phyloP scores from a whole-genome alignment of 2,888 invertebrate genomes.

The Anodontia alba region DNA sequence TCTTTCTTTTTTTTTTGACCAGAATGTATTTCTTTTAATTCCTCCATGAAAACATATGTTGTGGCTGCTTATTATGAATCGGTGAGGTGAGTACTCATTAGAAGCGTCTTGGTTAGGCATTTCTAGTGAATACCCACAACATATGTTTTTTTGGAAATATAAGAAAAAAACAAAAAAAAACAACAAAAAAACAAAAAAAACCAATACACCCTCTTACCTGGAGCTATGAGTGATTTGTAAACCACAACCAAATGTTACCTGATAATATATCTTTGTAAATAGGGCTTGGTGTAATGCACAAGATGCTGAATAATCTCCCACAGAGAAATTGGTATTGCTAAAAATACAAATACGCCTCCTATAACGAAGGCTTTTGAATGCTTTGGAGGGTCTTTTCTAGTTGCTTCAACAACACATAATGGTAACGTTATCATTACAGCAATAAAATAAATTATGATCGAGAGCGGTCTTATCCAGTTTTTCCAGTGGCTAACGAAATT shows the following conservation, averaged over 20 bases:
- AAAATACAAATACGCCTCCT: slow-evolving; percentile 95
- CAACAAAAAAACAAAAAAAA: too few species aligned
- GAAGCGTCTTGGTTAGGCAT: too few species aligned
- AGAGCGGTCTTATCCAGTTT: slow-evolving; percentile 94
- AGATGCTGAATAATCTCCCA: slow-evolving; percentile 98
- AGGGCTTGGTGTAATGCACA: slow-evolving; percentile 96
- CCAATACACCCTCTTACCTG: too few species aligned
- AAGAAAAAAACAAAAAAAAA: too few species aligned
- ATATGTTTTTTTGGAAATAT: too few species aligned
- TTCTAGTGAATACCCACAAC: too few species aligned
- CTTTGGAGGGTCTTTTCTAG: slow-evolving; percentile 89
- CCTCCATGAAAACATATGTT: too few species aligned
- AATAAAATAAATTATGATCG: slow-evolving; percentile 92
- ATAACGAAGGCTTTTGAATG: slow-evolving; percentile 92
- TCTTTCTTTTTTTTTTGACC: too few species aligned
- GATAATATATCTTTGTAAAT: slow-evolving; percentile 96
- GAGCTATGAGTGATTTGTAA: too few species aligned
- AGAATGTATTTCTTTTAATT: too few species aligned
- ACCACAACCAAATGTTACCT: slow-evolving; percentile 87
- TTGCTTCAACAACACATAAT: slow-evolving; percentile 91
- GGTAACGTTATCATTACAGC: slow-evolving; percentile 94
- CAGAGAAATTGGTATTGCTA: slow-evolving; percentile 95
- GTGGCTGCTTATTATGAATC: too few species aligned
- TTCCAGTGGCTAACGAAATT: slow-evolving; percentile 88
- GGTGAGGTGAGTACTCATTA: too few species aligned